A percentile compares a stretch with the other conserved stretches of the same genome.
Conservation (phyloP, 1,140 invertebrate genomes). For the Wiebesia pumilae region DNA sequence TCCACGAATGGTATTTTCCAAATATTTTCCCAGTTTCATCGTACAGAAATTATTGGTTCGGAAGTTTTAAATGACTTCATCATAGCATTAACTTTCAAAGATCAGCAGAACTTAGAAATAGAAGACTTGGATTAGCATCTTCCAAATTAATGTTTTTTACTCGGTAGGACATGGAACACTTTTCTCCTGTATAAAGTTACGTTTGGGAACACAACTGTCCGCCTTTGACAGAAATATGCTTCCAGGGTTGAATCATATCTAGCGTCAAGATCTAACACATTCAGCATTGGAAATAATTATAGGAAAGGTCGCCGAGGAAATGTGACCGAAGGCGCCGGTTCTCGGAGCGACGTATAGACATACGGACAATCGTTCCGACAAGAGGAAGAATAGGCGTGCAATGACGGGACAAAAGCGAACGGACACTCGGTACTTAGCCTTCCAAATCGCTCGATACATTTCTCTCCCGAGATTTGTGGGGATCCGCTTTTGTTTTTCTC, state of each 20-base stretch:
- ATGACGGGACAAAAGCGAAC: conserved; percentile 17
- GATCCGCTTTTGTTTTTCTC: neutral
- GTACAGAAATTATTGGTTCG: neutral
- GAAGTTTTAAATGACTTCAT: neutral
- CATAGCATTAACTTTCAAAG: neutral
- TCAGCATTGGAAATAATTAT: neutral
- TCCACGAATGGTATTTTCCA: neutral
- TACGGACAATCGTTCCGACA: neutral
- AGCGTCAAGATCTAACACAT: neutral
- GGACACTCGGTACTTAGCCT: neutral
- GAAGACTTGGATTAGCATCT: conserved; percentile 6
- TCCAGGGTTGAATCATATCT: neutral
- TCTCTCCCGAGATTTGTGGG: neutral
- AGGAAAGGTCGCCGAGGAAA: conserved; percentile 1
- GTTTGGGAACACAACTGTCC: neutral
- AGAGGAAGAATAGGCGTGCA: neutral
- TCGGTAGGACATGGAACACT: neutral
- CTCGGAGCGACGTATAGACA: neutral
- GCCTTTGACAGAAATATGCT: neutral
- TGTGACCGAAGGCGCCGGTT: neutral
- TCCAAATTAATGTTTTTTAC: neutral
- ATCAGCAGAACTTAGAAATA: neutral
- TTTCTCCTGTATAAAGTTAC: neutral
- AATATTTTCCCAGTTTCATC: neutral
- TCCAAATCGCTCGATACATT: conserved; percentile 17